Base-by-base conservation (phyloP, 92 coral and sea anemone species). In the Epizoanthus fatuus region DNA sequence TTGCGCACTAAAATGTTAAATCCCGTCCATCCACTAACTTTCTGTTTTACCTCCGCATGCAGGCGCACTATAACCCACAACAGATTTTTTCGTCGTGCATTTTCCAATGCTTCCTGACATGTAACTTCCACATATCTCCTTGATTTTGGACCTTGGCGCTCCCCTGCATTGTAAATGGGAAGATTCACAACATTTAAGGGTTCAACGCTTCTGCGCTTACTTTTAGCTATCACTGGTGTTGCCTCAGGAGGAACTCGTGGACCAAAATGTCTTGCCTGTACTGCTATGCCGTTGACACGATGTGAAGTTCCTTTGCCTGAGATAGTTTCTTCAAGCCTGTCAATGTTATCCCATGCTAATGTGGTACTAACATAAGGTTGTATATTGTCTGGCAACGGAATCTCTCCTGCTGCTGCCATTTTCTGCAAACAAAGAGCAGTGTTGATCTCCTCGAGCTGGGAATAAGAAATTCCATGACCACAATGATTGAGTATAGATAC, bases 21-120 rank as follows among this genome's bases (percentile, higher is more conserved):
- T 2, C 96, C 96, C 60, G 91, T 92, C 95, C 91, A 89, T 44
- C 92, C 64, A 84, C 67, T 44, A 25, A 72, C 87, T 25, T 69
- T 80, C 72, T 80, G 81, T 29, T 22, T 86, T 37, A 20, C 66
- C 14, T 57, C 8, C 38, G 80, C 87, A 81, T 74, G 87, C 4
- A 72, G 79, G 5, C 93, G 79, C 39, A 69, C 87, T 72, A 90
- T 45, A 13, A 65, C 16, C 87, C 93, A 90, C 19, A 81, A 9
- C 2, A 72, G 40, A 49, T 86, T 86, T 74, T 86, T 90, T 47
- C 39, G 79, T 39, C 79, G 1, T 2, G 87, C 90, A 58, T 75
- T 58, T 20, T 69, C 84, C 47, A 70, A 49, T 4, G 6, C 56
- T 32, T 83, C 82, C 59, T 82, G 60, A 6, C 9, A 37, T 17